Evolutionary conservation across 2,888 invertebrate species (phyloP).

Genomic region (Plemyria rubiginata): DNA sequence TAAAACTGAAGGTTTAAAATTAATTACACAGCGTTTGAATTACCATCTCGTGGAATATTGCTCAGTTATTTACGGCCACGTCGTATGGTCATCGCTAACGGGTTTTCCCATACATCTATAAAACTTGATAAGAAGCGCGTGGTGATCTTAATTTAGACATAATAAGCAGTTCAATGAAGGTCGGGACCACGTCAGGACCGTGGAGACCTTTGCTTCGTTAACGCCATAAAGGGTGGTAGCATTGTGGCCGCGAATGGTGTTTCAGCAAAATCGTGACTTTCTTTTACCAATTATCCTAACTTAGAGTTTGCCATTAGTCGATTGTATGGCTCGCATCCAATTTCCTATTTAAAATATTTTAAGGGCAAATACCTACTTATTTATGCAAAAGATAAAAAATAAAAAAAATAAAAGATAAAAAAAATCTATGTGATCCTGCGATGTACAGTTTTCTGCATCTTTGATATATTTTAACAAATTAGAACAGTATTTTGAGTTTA

Average conservation of each 20-base stretch:
- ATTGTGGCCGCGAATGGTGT: constrained; percentile 64
- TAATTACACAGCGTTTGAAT: constrained; percentile 40
- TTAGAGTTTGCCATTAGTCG: constrained; percentile 52
- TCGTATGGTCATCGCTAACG: constrained; percentile 22
- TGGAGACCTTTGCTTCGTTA: constrained; percentile 68
- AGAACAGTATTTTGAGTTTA: neutral
- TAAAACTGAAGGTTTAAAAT: constrained; percentile 53
- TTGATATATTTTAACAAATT: too few species aligned
- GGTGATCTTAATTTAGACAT: constrained; percentile 60
- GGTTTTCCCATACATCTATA: constrained; percentile 34
- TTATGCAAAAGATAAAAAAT: constrained; percentile 23
- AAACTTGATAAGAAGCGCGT: constrained; percentile 44
- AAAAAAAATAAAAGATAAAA: constrained; percentile 4
- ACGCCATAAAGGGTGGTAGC: constrained; percentile 69
- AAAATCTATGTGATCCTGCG: too few species aligned
- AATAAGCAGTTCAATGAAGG: constrained; percentile 62
- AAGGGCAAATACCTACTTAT: constrained; percentile 28
- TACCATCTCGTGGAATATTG: constrained; percentile 15
- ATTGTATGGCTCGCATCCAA: constrained; percentile 31
- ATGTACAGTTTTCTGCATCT: too few species aligned
- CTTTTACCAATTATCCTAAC: constrained; percentile 62
- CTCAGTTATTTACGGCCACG: constrained; percentile 20
- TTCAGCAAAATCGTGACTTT: constrained; percentile 70
- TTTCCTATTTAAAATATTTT: constrained; percentile 34
- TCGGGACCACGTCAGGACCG: constrained; percentile 57